phyloP scores from a whole-genome alignment of 2,888 invertebrate species.

The Nebria salina region DNA sequence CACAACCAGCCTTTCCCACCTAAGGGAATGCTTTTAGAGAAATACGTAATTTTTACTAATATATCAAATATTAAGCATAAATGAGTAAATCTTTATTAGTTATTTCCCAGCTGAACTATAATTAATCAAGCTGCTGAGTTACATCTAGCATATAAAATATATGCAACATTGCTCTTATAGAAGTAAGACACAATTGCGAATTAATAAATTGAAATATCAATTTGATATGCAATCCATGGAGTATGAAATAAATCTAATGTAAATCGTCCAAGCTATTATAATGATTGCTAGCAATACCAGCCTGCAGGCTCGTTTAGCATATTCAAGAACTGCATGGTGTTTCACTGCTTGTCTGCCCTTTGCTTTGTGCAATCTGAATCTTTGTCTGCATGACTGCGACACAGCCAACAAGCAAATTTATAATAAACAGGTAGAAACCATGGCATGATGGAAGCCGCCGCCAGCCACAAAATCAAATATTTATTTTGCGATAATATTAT shows the following conservation, averaged over 20 bases:
- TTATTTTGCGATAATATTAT: background rate
- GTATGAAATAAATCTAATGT: background rate
- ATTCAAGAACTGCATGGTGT: background rate
- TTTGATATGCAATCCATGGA: background rate
- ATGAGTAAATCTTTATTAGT: too few species aligned
- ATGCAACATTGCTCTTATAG: background rate
- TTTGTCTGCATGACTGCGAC: background rate
- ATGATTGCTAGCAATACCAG: background rate
- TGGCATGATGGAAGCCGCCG: too few species aligned
- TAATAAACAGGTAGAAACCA: too few species aligned
- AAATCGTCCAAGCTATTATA: background rate
- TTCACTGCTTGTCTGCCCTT: background rate
- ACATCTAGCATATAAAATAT: background rate
- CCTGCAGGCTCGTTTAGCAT: background rate
- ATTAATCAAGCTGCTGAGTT: background rate
- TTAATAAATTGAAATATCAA: background rate
- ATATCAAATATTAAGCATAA: too few species aligned
- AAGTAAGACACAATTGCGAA: background rate
- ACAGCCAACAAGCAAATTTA: background rate
- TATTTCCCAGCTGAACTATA: too few species aligned
- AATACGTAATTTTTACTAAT: too few species aligned
- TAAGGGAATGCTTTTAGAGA: too few species aligned
- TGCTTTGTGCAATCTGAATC: background rate
- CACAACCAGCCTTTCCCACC: too few species aligned
- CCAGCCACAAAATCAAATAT: background rate